Conservation (phyloP, 2,113 vertebrate genomes). For the Carollia perspicillata region DNA sequence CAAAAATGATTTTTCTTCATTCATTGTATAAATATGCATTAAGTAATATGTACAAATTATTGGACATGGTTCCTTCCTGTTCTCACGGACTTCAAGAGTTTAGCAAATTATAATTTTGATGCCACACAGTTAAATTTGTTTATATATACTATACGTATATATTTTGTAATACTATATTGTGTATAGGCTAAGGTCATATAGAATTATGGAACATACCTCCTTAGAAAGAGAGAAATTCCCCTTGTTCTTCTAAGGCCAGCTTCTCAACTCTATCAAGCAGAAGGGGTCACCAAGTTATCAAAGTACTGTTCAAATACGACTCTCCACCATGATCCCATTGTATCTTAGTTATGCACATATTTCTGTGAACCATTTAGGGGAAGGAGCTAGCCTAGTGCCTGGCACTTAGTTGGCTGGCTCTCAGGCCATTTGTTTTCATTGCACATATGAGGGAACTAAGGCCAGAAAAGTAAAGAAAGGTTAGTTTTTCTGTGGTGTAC, state of each 20-base stretch:
- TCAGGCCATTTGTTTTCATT: not conserved
- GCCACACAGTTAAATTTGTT: not conserved
- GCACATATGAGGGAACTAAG: not conserved
- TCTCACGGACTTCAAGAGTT: not conserved
- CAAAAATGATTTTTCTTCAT: constrained; percentile 15
- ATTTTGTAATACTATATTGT: not conserved
- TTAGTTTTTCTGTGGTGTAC: not conserved
- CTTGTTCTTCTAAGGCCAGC: not conserved
- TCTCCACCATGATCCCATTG: not conserved
- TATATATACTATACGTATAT: not conserved
- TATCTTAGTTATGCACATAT: not conserved
- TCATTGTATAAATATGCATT: not conserved
- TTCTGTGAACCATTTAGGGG: not conserved
- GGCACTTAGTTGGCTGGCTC: not conserved
- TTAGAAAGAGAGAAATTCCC: not conserved
- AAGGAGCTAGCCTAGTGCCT: not conserved
- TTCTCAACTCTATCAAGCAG: not conserved
- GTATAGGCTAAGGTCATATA: not conserved
- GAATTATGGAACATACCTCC: not conserved
- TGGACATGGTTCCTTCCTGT: not conserved
- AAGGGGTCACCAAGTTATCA: not conserved
- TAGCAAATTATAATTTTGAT: not conserved
- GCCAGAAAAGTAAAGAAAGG: not conserved
- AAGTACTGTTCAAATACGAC: not conserved
- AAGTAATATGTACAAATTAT: not conserved